Conservation (phyloP, 2,797 vertebrate species). For the Sarcoramphus papa region DNA sequence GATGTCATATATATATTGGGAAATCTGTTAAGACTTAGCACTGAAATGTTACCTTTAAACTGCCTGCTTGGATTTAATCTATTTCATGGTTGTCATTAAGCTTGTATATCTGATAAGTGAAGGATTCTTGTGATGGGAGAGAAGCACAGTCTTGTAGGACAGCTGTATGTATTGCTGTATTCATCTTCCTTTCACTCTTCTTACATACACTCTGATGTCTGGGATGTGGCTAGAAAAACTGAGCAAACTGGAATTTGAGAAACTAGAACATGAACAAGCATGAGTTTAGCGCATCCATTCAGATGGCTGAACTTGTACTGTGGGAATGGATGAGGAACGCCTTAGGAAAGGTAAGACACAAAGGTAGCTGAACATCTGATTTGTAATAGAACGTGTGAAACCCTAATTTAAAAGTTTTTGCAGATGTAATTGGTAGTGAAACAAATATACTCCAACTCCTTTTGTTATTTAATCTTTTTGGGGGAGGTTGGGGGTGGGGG, state of each 20-base stretch:
- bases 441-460: neutral
- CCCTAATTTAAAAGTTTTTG: neutral
- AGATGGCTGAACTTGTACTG: neutral
- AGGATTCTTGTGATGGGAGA: rapidly evolving
- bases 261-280: neutral
- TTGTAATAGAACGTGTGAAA: neutral
- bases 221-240: neutral
- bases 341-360: neutral
- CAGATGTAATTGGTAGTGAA: neutral
- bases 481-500: neutral
- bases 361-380: neutral
- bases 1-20: neutral
- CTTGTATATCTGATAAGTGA: neutral
- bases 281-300: neutral
- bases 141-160: rapidly evolving
- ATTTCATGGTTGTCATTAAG: neutral
- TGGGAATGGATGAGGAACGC: neutral
- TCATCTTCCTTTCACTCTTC: neutral
- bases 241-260: neutral
- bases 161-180: neutral
- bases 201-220: neutral
- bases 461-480: neutral
- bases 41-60: neutral
- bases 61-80: neutral
- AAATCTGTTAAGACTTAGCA: neutral